These are phyloP conservation scores for Rhegmatorhina hoffmannsi DNA, from an alignment of 2,113 vertebrate genomes.

Conservation along the genomic window DNA sequence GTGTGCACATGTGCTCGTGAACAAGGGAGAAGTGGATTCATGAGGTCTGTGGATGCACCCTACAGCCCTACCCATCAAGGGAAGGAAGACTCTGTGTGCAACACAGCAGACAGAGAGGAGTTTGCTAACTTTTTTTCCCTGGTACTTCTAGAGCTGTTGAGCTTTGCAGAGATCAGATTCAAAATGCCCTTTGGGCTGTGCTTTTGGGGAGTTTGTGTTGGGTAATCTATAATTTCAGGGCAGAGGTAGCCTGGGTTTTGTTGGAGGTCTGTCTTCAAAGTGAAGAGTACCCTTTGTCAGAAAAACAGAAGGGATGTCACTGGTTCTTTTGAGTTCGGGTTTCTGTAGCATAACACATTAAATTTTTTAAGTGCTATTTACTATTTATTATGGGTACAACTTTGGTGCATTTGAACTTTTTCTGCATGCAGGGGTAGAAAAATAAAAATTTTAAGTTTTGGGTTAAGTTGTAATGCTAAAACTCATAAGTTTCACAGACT, in stretches of 20 bases:
- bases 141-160: background rate
- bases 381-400: background rate
- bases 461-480: background rate
- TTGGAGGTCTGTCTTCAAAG: background rate
- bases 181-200: background rate
- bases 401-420: background rate
- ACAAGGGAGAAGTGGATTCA: background rate
- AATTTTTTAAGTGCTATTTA: background rate
- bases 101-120: background rate
- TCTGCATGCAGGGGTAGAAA: background rate
- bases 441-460: background rate
- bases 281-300: background rate
- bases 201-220: background rate
- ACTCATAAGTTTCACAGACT: background rate
- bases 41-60: rapidly evolving
- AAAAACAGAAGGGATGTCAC: background rate
- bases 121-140: background rate
- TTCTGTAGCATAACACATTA: background rate
- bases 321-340: background rate
- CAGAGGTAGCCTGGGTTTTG: background rate
- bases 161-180: background rate
- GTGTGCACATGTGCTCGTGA: rapidly evolving
- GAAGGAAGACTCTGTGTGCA: background rate
- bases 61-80: background rate
- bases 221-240: background rate